Base-by-base conservation (phyloP, 1,140 invertebrate species). In the Heliothis subflexa region DNA sequence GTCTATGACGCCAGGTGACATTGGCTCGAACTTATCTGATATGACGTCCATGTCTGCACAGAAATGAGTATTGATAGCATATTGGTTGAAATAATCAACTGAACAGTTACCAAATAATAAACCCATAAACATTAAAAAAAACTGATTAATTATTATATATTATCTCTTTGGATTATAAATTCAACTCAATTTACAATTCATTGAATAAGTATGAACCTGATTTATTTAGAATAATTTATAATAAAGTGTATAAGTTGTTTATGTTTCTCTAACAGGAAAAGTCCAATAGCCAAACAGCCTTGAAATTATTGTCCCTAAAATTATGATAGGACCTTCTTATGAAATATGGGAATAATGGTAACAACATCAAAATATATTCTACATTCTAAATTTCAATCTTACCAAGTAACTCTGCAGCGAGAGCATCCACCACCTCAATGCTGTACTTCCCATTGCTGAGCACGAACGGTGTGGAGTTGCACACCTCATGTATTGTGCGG, bases 21-120 rank as follows among this genome's bases (percentile, higher is more conserved):
- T 96, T 21, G 97, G 96, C 86, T 97, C 96, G 94, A 97, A 98
- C 78, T 96, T 95, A 89, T 97, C 96, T 47, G 97, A 96, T 77
- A 97, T 96, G 2, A 97, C 96, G 88, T 97, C 97, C 94, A 98
- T 95, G 85, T 98, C 97, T 94, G 82, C n/a, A 11, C 50, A 28
- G 16, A 66, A 28, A 76, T 54, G 57, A 78, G 78, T 13, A 18
- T 14, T 2, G 3, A 9, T 3, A 18, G 3, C 4, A 21, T 57
- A 16, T 57, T 9, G 1, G 14, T 28, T 11, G 21, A 59, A 25
- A 57, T 33, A 33, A 33, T 1, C 33, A 33, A 33, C 33, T 28
- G 1, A 28, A 28, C 28, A 4, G 4, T 28, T 28, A 28, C 28
- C 28, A 4, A 1, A 28, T 28, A 28, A 28, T 28, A 28, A 4